Percentiles rank a stretch among this genome's conserved stretches.
Evolutionary conservation across 2,113 vertebrate genomes (phyloP).

Genomic region (Lepidothrix coronata): DNA sequence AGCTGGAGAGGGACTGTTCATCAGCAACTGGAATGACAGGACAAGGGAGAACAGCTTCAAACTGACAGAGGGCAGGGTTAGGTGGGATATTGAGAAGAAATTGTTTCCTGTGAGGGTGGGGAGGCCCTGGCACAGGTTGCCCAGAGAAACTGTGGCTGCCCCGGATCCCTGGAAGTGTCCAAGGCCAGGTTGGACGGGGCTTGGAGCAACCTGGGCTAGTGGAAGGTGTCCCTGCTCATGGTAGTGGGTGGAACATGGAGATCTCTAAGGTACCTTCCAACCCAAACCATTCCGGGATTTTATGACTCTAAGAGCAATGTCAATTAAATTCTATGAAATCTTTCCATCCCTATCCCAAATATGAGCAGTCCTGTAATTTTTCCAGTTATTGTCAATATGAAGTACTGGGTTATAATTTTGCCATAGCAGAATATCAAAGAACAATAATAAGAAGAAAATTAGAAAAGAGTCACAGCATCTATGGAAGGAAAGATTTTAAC

Average conservation of each 20-base stretch:
- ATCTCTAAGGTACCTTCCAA: accelerated
- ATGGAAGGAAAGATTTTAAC: background rate
- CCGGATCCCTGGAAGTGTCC: background rate
- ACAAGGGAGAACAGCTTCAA: background rate
- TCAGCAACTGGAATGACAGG: background rate
- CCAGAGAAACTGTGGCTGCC: background rate
- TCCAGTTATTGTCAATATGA: background rate
- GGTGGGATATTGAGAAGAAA: background rate
- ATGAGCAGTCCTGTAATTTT: background rate
- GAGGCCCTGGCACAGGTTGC: background rate
- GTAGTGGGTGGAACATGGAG: accelerated
- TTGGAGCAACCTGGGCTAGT: background rate
- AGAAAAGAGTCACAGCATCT: background rate
- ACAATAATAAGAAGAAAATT: background rate
- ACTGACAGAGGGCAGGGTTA: background rate
- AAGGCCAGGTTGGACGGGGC: background rate
- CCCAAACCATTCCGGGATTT: background rate
- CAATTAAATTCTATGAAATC: background rate
- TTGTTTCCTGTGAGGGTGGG: background rate
- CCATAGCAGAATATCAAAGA: background rate
- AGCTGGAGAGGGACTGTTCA: background rate
- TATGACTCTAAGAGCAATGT: background rate
- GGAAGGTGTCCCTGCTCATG: background rate
- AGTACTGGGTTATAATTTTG: background rate
- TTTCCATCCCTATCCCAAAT: background rate